These are phyloP conservation scores for Sarcophaga subvicina DNA, from an alignment of 2,888 invertebrate species.

Conservation along the genomic window DNA sequence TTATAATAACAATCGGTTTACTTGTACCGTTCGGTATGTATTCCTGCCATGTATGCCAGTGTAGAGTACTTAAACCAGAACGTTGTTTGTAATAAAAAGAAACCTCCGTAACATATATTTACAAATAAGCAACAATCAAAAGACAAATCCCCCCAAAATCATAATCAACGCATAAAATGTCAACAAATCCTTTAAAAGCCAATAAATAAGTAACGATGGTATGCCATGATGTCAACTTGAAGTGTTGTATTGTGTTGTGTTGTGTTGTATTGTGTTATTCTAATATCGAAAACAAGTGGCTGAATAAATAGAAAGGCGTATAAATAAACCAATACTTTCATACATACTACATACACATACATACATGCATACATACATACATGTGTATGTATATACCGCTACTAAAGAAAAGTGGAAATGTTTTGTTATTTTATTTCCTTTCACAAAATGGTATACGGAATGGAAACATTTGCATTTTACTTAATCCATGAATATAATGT, in stretches of 20 bases:
- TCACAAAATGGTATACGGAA: no score
- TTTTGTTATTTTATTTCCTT: no score
- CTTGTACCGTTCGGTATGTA: no score
- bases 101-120: background rate
- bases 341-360: background rate
- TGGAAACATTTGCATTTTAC: no score
- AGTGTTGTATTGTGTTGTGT: background rate
- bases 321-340: background rate
- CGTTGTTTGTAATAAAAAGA: background rate
- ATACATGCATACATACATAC: no score
- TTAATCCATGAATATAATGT: no score
- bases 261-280: background rate
- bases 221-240: slow-evolving; percentile 13
- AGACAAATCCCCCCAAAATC: slow-evolving; percentile 47
- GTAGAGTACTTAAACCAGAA: background rate
- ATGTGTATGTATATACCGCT: background rate
- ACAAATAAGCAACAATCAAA: slow-evolving; percentile 33
- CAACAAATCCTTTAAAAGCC: slow-evolving; percentile 58
- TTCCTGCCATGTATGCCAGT: background rate
- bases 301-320: background rate
- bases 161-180: slow-evolving; percentile 56
- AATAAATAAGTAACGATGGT: slow-evolving; percentile 55
- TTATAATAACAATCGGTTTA: no score
- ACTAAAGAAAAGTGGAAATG: no score
- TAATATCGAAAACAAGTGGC: background rate